phyloP scores from a whole-genome alignment of 2,888 invertebrate genomes.

The Drosophila demipolita region DNA sequence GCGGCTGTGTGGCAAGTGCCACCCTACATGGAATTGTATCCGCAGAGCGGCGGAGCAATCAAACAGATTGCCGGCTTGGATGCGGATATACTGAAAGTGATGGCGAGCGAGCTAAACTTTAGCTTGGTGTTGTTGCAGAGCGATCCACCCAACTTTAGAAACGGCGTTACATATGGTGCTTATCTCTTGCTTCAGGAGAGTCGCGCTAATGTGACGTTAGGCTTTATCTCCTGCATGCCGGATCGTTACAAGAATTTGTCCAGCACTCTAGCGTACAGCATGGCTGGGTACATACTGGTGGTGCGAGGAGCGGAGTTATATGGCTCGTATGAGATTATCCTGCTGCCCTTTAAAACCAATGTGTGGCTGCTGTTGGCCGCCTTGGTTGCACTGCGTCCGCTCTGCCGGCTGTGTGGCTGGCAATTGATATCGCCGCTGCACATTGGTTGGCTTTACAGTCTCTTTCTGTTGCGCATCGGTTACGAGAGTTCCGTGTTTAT shows the following conservation, averaged over 20 bases:
- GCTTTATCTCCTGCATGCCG: slow-evolving; percentile 56
- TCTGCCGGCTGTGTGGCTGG: not conserved
- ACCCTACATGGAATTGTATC: slow-evolving; percentile 53
- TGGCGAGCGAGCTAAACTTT: slow-evolving; percentile 62
- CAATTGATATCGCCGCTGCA: slow-evolving; percentile 5
- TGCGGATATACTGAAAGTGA: slow-evolving; percentile 44
- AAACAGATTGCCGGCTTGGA: slow-evolving; percentile 49
- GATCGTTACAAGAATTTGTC: slow-evolving; percentile 41
- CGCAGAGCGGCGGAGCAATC: not conserved
- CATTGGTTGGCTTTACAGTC: slow-evolving; percentile 40
- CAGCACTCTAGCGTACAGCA: slow-evolving; percentile 51
- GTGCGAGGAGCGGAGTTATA: slow-evolving; percentile 34
- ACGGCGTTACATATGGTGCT: slow-evolving; percentile 63
- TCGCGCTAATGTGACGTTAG: slow-evolving; percentile 56
- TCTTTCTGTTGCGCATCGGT: slow-evolving; percentile 55
- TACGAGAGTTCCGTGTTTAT: slow-evolving; percentile 70
- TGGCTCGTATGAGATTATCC: slow-evolving; percentile 62
- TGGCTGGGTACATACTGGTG: slow-evolving; percentile 52
- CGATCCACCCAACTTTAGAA: slow-evolving; percentile 49
- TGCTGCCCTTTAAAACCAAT: slow-evolving; percentile 48
- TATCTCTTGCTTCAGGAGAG: slow-evolving; percentile 54
- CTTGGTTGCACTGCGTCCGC: slow-evolving; percentile 14
- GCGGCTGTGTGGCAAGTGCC: slow-evolving; percentile 59
- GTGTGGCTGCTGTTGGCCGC: slow-evolving; percentile 52
- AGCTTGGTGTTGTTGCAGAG: slow-evolving; percentile 43